phyloP scores from a whole-genome alignment of 2,888 invertebrate genomes.

The Anodontia alba region DNA sequence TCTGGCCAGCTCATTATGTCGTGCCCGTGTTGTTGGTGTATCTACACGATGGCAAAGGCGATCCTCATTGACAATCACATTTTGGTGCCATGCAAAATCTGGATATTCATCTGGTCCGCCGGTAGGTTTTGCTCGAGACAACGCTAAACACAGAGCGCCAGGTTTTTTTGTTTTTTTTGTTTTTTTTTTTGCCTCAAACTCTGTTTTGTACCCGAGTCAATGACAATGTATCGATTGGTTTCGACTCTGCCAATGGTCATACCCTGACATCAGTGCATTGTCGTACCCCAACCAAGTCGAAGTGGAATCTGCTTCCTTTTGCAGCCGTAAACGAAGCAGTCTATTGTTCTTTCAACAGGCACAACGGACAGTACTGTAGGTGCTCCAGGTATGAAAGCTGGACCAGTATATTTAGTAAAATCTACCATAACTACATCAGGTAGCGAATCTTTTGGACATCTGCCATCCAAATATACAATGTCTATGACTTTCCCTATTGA shows the following conservation, averaged over 20 bases:
- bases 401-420: slow-evolving; percentile 51
- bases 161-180: slow-evolving; percentile 55
- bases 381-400: slow-evolving; percentile 31
- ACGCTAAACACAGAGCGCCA: slow-evolving; percentile 59
- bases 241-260: slow-evolving; percentile 54
- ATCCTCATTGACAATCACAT: slow-evolving; percentile 47
- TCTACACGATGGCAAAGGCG: slow-evolving; percentile 45
- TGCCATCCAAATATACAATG: slow-evolving; percentile 50
- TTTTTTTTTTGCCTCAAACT: too few relatives aligned
- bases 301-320: slow-evolving; percentile 53
- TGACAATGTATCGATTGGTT: slow-evolving; percentile 32
- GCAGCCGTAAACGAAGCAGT: slow-evolving; percentile 47
- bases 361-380: slow-evolving; percentile 51
- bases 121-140: slow-evolving; percentile 52
- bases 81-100: slow-evolving; percentile 60
- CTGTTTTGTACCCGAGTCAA: slow-evolving; percentile 38
- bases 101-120: slow-evolving; percentile 33
- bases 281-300: slow-evolving; percentile 53
- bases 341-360: slow-evolving; percentile 50
- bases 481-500: slow-evolving; percentile 48
- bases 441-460: slow-evolving; percentile 33
- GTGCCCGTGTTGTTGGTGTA: slow-evolving; percentile 36
- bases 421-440: slow-evolving; percentile 63
- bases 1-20: slow-evolving; percentile 35
- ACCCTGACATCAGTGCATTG: slow-evolving; percentile 54